Evolutionary conservation across 2,113 vertebrate species (phyloP).

Genomic region (Meleagris gallopavo): DNA sequence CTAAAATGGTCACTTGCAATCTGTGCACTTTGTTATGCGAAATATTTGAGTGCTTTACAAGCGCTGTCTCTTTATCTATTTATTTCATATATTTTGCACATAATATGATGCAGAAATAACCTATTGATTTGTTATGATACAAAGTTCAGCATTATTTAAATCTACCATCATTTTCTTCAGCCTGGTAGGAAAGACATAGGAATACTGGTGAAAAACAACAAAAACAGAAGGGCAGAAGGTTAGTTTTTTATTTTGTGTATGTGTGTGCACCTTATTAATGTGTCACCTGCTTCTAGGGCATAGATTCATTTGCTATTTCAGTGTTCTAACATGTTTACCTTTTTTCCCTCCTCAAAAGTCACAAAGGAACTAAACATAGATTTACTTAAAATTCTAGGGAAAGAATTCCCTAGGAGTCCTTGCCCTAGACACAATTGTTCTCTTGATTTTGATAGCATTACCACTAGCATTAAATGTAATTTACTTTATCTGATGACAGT

Average conservation of each 20-base stretch:
- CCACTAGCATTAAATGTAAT: slow-evolving; percentile 33
- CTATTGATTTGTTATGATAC: background rate
- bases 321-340: slow-evolving; percentile 47
- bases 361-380: slow-evolving; percentile 27
- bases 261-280: slow-evolving; percentile 23
- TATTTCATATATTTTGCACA: background rate
- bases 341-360: background rate
- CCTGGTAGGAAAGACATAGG: background rate
- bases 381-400: slow-evolving; percentile 49
- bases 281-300: slow-evolving; percentile 45
- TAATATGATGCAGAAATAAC: background rate
- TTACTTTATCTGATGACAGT: slow-evolving; percentile 56
- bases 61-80: background rate
- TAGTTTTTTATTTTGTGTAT: background rate
- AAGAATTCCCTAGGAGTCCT: background rate
- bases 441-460: slow-evolving; percentile 50
- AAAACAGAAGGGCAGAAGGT: background rate
- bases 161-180: background rate
- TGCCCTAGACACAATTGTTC: slow-evolving; percentile 33
- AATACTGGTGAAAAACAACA: background rate
- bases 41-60: background rate
- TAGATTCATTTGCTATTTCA: slow-evolving; percentile 44
- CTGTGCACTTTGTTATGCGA: background rate
- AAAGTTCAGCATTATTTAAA: background rate
- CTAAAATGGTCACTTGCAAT: fast-evolving